A percentile compares a stretch with the other conserved stretches of the same genome.
phyloP scores from a whole-genome alignment of 2,888 invertebrate species.

The Heliconius charithonia region DNA sequence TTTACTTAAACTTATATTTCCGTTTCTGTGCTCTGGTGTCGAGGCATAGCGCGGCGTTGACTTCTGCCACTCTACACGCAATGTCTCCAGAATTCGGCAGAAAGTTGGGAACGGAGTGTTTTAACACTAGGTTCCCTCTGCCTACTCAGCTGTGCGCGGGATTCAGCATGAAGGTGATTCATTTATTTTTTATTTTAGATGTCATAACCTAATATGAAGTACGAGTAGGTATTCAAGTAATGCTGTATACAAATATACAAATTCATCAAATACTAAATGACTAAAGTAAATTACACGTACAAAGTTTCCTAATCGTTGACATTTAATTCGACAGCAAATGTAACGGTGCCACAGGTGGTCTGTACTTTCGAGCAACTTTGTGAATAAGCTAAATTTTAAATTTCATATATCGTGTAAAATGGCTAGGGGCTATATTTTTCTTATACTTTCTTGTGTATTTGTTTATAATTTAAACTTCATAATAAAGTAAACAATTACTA shows the following conservation, averaged over 20 bases:
- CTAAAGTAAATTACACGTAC: background rate
- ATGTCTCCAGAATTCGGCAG: too few relatives aligned
- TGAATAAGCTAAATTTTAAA: constrained; percentile 33
- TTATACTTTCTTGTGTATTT: background rate
- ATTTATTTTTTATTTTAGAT: too few relatives aligned
- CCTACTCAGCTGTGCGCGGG: too few relatives aligned
- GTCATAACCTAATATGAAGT: background rate
- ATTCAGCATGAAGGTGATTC: too few relatives aligned
- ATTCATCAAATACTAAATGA: background rate
- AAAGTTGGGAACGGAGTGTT: too few relatives aligned
- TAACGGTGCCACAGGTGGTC: constrained; percentile 38
- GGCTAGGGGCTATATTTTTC: constrained; percentile 21
- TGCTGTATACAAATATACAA: background rate
- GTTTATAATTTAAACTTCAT: background rate
- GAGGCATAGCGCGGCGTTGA: too few relatives aligned
- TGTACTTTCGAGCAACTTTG: constrained; percentile 18
- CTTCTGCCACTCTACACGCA: too few relatives aligned
- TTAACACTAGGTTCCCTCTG: too few relatives aligned
- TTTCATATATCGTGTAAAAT: constrained; percentile 25
- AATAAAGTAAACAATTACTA: background rate
- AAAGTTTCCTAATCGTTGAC: constrained; percentile 22
- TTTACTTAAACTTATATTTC: too few relatives aligned
- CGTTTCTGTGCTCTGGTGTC: too few relatives aligned
- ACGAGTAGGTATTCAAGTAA: background rate
- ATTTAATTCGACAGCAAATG: constrained; percentile 32